Evolutionary conservation across 2,888 invertebrate genomes (phyloP).

Genomic region (Eilema depressum): DNA sequence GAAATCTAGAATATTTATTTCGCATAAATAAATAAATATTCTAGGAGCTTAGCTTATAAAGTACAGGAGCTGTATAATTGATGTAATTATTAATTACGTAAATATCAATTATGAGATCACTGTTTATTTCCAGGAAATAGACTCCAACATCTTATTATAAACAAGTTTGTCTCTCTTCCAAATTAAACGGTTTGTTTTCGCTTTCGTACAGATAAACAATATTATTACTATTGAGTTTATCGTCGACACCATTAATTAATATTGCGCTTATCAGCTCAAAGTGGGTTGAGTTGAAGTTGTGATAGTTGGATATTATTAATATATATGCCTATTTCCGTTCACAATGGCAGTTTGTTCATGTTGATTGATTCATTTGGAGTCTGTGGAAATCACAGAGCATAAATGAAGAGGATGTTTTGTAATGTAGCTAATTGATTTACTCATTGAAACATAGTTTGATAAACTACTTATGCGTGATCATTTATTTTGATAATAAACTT

Average conservation of each 20-base stretch:
- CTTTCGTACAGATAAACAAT: conserved; percentile 70
- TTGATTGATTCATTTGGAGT: conserved; percentile 12
- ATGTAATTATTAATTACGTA: conserved; percentile 2
- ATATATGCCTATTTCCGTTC: conserved; percentile 51
- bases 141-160: conserved; percentile 58
- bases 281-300: conserved; percentile 59
- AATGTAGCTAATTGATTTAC: background rate
- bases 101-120: conserved; percentile 39
- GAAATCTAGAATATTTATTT: too few species aligned
- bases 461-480: background rate
- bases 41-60: too few species aligned
- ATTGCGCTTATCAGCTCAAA: conserved; percentile 69
- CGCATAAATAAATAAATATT: too few species aligned
- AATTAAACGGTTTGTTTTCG: conserved; percentile 70
- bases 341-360: conserved; percentile 29
- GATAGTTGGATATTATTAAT: conserved; percentile 46
- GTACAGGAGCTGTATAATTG: background rate
- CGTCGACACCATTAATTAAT: conserved; percentile 77
- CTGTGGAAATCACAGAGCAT: conserved; percentile 25
- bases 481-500: background rate
- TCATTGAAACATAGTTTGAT: background rate
- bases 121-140: conserved; percentile 60
- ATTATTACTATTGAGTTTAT: conserved; percentile 67
- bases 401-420: conserved; percentile 2
- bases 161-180: conserved; percentile 63